Conservation (phyloP, 2,113 vertebrate genomes). For the Chionis minor region DNA sequence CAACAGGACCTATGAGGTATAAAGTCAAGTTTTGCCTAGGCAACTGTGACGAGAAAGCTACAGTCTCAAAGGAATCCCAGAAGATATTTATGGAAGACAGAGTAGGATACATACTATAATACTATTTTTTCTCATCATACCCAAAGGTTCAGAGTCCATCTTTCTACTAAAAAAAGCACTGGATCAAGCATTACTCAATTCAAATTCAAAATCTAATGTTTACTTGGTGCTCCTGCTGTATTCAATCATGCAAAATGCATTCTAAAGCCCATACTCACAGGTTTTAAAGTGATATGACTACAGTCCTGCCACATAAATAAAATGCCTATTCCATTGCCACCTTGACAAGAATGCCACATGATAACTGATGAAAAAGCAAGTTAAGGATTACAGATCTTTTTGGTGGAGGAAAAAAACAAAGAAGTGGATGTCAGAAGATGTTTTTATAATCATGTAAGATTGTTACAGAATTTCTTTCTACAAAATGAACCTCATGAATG, state of each 20-base stretch:
- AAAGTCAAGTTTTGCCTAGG: background rate
- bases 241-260: background rate
- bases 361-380: background rate
- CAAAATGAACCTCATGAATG: background rate
- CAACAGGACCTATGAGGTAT: background rate
- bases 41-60: background rate
- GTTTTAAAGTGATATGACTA: background rate
- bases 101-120: background rate
- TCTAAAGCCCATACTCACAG: slow-evolving; percentile 9
- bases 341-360: background rate
- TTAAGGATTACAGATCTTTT: background rate
- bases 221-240: background rate
- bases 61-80: background rate
- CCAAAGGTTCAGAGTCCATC: background rate
- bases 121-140: background rate
- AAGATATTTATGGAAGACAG: background rate
- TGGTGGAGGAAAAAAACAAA: background rate
- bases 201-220: background rate
- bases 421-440: background rate
- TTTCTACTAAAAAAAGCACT: background rate
- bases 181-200: background rate
- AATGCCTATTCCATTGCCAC: background rate
- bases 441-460: background rate
- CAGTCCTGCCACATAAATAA: background rate
- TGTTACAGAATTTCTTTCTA: background rate